phyloP scores from a whole-genome alignment of 2,113 vertebrate species.

The Dromaius novaehollandiae region DNA sequence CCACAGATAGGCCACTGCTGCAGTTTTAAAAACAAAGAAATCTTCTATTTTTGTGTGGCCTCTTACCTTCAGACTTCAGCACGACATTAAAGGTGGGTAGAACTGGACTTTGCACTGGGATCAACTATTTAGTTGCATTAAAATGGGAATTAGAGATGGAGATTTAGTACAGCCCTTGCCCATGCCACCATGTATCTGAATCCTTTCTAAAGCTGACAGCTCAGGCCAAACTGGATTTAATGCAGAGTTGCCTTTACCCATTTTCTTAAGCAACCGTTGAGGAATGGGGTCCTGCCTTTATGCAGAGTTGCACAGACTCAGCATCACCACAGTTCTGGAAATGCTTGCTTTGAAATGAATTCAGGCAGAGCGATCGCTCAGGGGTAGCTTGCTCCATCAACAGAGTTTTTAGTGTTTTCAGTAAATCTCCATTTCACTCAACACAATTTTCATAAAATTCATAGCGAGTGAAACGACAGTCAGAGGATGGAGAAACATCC shows the following conservation, averaged over 20 bases:
- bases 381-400: constrained; percentile 1
- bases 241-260: background rate
- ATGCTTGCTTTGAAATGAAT: background rate
- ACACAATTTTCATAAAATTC: background rate
- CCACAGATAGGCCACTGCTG: too few species aligned
- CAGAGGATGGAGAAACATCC: background rate
- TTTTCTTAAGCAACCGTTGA: background rate
- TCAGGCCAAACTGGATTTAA: background rate
- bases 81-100: background rate
- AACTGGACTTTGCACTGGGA: background rate
- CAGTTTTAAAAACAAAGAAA: background rate
- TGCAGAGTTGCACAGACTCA: accelerated
- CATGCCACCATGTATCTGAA: background rate
- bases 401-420: background rate
- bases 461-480: background rate
- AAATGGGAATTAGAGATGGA: background rate
- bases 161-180: background rate
- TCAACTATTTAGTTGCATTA: background rate
- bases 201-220: background rate
- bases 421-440: constrained; percentile 42
- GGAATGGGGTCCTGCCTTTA: background rate
- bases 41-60: background rate
- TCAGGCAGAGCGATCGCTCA: background rate
- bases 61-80: background rate
- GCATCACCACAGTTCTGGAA: background rate